Evolutionary conservation across 2,797 vertebrate genomes (phyloP).

Genomic region (Betta splendens): DNA sequence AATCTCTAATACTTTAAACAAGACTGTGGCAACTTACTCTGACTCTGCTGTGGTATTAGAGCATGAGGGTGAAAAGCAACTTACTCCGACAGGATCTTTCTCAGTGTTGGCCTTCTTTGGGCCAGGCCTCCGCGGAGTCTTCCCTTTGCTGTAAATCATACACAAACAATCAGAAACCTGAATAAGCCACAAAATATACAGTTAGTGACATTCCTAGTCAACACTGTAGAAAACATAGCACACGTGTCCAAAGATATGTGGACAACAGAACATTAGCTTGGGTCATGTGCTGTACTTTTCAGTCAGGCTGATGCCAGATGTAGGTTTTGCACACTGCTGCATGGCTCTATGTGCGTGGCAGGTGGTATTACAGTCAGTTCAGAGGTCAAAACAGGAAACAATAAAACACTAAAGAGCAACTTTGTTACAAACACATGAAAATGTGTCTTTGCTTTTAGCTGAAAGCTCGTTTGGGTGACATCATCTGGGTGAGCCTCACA

Average conservation of each 20-base stretch:
- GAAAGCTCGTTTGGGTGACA: too few relatives aligned
- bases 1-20: too few relatives aligned
- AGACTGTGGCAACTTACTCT: too few relatives aligned
- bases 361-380: background rate
- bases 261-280: background rate
- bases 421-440: too few relatives aligned
- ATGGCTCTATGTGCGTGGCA: background rate
- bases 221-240: background rate
- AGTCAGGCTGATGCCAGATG: background rate
- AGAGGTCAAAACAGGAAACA: background rate
- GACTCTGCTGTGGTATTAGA: too few relatives aligned
- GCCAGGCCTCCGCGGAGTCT: conserved; percentile 84
- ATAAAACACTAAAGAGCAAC: background rate
- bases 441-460: too few relatives aligned
- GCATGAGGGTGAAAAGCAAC: conserved; percentile 46
- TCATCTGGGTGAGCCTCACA: too few relatives aligned
- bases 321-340: too few relatives aligned
- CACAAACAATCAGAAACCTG: conserved; percentile 2
- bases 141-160: conserved; percentile 78
- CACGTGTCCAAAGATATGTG: background rate
- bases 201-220: background rate
- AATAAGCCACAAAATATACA: background rate
- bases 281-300: background rate
- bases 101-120: conserved; percentile 85
- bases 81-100: conserved; percentile 95